phyloP scores from a whole-genome alignment of 2,113 vertebrate species.

The Solea senegalensis region DNA sequence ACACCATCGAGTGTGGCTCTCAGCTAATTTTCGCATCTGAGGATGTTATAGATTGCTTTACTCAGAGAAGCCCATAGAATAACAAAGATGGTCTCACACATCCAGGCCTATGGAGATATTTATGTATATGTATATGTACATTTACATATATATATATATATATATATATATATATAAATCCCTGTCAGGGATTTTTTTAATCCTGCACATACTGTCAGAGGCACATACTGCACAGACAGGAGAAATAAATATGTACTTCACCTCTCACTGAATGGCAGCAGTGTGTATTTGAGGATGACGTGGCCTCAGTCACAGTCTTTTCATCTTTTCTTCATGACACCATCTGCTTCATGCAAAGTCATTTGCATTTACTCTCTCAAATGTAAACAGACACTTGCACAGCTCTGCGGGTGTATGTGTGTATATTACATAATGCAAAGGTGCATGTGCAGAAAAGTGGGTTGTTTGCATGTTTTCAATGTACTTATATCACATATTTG shows the following conservation, averaged over 20 bases:
- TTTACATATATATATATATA: neutral
- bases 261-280: constrained; percentile 39
- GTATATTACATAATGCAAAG: neutral
- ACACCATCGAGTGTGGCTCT: constrained; percentile 41
- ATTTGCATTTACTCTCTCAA: constrained; percentile 33
- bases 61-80: constrained; percentile 21
- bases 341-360: constrained; percentile 58
- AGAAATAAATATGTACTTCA: constrained; percentile 25
- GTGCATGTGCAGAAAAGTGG: constrained; percentile 16
- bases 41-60: constrained; percentile 1
- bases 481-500: constrained; percentile 22
- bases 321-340: constrained; percentile 47
- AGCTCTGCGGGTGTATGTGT: constrained; percentile 7
- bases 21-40: constrained; percentile 50
- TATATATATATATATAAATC: neutral
- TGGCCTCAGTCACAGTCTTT: constrained; percentile 37
- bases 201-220: constrained; percentile 25
- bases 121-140: too few species aligned
- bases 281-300: constrained; percentile 50
- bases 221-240: neutral
- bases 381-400: constrained; percentile 13
- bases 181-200: too few species aligned
- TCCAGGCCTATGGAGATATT: neutral
- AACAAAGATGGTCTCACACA: constrained; percentile 40
- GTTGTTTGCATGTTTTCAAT: constrained; percentile 6